Base-by-base conservation (phyloP, 1,140 invertebrate genomes). In the Drosophila takahashii region DNA sequence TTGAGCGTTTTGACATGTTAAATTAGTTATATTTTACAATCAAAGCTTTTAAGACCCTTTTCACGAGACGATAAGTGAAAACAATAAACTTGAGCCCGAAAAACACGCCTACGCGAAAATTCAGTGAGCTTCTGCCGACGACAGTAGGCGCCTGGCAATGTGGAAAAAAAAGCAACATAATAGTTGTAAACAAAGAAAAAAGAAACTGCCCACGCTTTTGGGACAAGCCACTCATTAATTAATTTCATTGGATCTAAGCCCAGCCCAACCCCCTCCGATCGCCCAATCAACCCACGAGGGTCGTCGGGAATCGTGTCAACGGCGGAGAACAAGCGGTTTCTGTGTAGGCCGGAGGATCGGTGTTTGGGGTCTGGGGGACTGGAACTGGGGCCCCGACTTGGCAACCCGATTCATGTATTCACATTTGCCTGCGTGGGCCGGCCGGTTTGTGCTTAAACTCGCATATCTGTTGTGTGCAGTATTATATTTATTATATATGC, bases 391-490 rank as follows among this genome's bases (percentile, higher is more conserved):
- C n/a, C 36, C 42, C 51, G 58, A 44, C 51, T 61, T 51, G 45
- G 54, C 57, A 51, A 64, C 58, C 62, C 64, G 61, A 65, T 64
- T 81, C 58, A 77, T 69, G 58, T 74, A 65, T 67, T 77, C 67
- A 81, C 67, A 81, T 77, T 59, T 74, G 74, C 45, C 70, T 79
- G 80, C 80, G 80, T 83, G 80, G 80, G 80, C 80, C 80, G 80
- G 76, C 80, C 80, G 80, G 80, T 83, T 83, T 78, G n/a, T 11
- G 48, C 7, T 36, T 29, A 66, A 36, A 66, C 44, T 47, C 26
- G 54, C 48, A 37, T 36, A 77, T 27, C 27, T 44, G 50, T 4
- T 48, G 64, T 52, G 41, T 64, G 36, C 18, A 56, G 37, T 32
- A 58, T 42, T 59, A 37, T 72, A 34, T 42, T 50, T 60, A 18